Evolutionary conservation across 2,113 vertebrate genomes (phyloP).

Genomic region (Origma solitaria): DNA sequence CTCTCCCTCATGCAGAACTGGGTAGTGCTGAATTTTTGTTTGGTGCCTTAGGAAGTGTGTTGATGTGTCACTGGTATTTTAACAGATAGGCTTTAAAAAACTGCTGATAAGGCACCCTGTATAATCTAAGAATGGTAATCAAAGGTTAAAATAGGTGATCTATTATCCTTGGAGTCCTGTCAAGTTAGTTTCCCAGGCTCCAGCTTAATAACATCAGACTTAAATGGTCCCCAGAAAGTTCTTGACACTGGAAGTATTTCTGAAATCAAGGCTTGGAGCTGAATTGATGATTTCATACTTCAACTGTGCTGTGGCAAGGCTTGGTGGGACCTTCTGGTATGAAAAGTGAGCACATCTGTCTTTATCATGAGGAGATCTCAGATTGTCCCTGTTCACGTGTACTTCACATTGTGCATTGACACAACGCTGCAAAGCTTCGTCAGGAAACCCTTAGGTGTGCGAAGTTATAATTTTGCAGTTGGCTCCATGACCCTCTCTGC

Average conservation of each 20-base stretch:
- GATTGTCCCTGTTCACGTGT: not conserved
- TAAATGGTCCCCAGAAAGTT: not conserved
- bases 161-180: not conserved
- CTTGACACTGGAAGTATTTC: not conserved
- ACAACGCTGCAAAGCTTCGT: not conserved
- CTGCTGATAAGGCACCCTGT: not conserved
- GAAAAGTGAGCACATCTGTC: not conserved
- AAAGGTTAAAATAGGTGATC: not conserved
- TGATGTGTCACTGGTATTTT: not conserved
- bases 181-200: not conserved
- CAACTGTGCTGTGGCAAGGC: not conserved
- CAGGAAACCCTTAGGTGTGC: not conserved
- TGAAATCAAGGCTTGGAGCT: not conserved
- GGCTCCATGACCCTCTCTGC: slow-evolving; percentile 34
- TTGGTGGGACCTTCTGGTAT: not conserved
- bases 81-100: not conserved
- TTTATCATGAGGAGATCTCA: not conserved
- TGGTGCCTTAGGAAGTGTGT: not conserved
- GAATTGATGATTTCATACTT: not conserved
- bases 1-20: not conserved
- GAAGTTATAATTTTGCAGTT: not conserved
- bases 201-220: not conserved
- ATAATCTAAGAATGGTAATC: not conserved
- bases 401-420: not conserved
- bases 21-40: not conserved